These are phyloP conservation scores for Galeopterus variegatus DNA, from an alignment of 2,113 vertebrate species.

Conservation along the genomic window DNA sequence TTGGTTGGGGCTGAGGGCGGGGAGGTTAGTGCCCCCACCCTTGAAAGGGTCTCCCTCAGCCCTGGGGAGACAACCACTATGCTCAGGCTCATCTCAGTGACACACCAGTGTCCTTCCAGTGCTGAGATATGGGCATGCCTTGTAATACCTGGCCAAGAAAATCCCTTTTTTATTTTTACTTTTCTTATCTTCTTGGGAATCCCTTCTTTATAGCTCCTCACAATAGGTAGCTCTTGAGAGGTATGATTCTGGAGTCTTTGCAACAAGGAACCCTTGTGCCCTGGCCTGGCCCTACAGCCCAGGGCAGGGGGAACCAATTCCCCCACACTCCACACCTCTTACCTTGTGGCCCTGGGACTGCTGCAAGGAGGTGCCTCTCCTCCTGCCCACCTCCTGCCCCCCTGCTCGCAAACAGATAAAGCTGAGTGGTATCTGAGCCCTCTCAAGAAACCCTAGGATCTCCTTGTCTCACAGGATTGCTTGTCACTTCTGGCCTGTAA, in stretches of 20 bases:
- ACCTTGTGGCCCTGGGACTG: neutral
- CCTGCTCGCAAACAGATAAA: neutral
- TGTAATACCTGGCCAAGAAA: neutral
- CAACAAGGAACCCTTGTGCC: neutral
- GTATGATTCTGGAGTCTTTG: neutral
- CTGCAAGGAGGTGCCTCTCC: neutral
- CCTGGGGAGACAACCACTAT: neutral
- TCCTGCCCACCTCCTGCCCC: too few species aligned
- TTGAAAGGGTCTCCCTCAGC: neutral
- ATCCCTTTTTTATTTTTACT: neutral
- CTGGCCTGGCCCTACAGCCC: neutral
- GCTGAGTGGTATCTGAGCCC: neutral
- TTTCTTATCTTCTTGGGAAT: too few species aligned
- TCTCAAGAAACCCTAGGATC: neutral
- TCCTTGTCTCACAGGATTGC: neutral
- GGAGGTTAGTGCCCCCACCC: neutral
- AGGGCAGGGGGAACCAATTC: neutral
- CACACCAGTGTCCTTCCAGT: neutral
- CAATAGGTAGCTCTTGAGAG: neutral
- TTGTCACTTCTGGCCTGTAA: neutral
- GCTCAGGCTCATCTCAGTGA: neutral
- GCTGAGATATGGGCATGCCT: neutral
- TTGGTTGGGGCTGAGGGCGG: fast-evolving
- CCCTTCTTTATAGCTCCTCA: neutral
- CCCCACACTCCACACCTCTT: neutral